A percentile compares a stretch with the other conserved stretches of the same genome.
phyloP scores from a whole-genome alignment of 2,797 vertebrate genomes.

The Pangasius larnaudii region DNA sequence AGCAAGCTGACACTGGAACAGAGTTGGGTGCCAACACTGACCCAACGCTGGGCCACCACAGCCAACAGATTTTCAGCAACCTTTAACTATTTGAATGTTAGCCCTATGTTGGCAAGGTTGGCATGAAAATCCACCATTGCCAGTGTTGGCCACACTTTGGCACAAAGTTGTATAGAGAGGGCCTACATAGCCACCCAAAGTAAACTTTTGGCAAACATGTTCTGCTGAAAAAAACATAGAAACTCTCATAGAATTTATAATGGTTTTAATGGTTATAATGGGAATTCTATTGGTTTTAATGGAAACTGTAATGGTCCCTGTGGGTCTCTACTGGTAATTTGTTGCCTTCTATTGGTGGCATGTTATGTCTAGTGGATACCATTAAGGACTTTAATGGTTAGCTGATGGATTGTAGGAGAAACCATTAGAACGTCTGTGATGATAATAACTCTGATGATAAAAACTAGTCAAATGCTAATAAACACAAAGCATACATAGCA shows the following conservation, averaged over 20 bases:
- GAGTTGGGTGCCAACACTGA: neutral
- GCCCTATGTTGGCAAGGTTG: neutral
- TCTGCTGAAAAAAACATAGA: too few relatives aligned
- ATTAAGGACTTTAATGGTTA: too few relatives aligned
- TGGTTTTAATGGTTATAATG: too few relatives aligned
- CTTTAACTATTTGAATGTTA: neutral
- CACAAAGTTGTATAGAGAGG: neutral
- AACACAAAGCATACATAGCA: neutral
- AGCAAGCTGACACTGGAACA: neutral
- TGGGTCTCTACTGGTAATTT: too few relatives aligned
- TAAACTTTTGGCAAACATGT: neutral
- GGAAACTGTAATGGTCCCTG: too few relatives aligned
- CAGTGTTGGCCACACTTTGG: neutral
- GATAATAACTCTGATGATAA: neutral
- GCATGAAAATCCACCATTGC: neutral
- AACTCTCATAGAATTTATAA: too few relatives aligned
- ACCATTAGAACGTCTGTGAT: too few relatives aligned
- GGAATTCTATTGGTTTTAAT: too few relatives aligned
- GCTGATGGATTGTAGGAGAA: too few relatives aligned
- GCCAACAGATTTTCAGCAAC: neutral
- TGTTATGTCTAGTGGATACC: too few relatives aligned
- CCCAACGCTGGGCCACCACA: neutral
- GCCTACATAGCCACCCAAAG: neutral
- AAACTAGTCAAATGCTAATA: neutral
- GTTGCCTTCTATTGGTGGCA: too few relatives aligned